Evolutionary conservation across 2,888 invertebrate genomes (phyloP).

Genomic region (Xestia c-nigrum): DNA sequence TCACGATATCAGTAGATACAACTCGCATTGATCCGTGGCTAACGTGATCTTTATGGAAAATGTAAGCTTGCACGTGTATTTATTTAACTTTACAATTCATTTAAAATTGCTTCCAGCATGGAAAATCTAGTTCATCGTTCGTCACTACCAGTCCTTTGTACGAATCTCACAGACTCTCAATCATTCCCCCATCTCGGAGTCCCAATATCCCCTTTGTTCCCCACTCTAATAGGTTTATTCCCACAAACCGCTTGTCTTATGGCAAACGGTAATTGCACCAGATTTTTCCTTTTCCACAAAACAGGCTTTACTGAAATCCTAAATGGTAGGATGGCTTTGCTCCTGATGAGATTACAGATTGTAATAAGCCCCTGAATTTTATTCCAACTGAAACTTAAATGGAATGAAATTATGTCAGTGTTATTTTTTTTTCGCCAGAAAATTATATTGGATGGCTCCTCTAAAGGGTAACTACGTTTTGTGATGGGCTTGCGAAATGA

Average conservation of each 20-base stretch:
- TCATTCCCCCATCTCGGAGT: constrained; percentile 30
- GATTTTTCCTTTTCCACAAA: constrained; percentile 56
- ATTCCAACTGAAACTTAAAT: constrained; percentile 58
- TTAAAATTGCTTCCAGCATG: neutral
- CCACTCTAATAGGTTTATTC: constrained; percentile 60
- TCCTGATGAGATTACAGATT: constrained; percentile 62
- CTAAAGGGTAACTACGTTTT: constrained; percentile 30
- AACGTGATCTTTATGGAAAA: neutral
- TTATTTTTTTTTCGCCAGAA: constrained; percentile 39
- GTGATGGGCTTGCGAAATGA: constrained; percentile 37
- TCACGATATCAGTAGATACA: too few species aligned
- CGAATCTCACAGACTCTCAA: constrained; percentile 31
- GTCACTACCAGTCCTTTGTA: constrained; percentile 25
- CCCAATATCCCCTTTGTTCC: constrained; percentile 49
- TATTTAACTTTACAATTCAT: neutral
- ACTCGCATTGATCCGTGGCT: too few species aligned
- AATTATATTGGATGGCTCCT: constrained; percentile 50
- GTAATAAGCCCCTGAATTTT: constrained; percentile 60
- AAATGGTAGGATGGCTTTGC: constrained; percentile 58
- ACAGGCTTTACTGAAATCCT: constrained; percentile 64
- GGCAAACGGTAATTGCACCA: constrained; percentile 57
- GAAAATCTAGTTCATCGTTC: constrained; percentile 15
- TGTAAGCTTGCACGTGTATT: neutral
- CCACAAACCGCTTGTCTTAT: constrained; percentile 61
- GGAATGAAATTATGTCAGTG: constrained; percentile 47